Conservation (phyloP, 2,113 vertebrate genomes). For the Ailuropoda melanoleuca region DNA sequence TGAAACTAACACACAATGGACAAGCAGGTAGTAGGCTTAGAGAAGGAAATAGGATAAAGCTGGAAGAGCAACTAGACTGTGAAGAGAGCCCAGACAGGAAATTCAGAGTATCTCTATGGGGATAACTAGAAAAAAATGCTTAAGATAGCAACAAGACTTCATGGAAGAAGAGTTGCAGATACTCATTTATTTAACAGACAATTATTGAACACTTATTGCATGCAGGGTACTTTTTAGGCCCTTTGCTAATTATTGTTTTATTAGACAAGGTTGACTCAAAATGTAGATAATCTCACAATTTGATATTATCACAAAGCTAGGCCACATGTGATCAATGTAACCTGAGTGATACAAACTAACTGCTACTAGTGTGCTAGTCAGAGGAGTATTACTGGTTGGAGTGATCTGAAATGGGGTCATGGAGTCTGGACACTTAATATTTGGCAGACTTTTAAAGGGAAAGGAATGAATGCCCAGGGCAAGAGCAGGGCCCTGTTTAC, state of each 20-base stretch:
- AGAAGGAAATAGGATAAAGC: neutral
- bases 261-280: neutral
- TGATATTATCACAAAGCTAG: neutral
- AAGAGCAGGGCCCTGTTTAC: neutral
- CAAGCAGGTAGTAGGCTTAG: neutral
- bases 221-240: neutral
- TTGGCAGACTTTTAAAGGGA: conserved; percentile 39
- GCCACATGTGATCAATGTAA: neutral
- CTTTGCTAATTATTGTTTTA: neutral
- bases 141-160: neutral
- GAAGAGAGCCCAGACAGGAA: neutral
- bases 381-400: neutral
- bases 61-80: neutral
- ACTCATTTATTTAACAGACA: neutral
- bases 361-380: neutral
- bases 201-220: neutral
- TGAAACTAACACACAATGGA: neutral
- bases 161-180: neutral
- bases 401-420: neutral
- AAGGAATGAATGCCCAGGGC: neutral
- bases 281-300: neutral
- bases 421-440: neutral
- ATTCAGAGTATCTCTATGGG: neutral
- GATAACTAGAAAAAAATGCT: neutral
- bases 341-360: neutral